Percentiles rank a stretch among this genome's conserved stretches.
Conservation (phyloP, 2,113 vertebrate species). For the Onychostoma macrolepis region DNA sequence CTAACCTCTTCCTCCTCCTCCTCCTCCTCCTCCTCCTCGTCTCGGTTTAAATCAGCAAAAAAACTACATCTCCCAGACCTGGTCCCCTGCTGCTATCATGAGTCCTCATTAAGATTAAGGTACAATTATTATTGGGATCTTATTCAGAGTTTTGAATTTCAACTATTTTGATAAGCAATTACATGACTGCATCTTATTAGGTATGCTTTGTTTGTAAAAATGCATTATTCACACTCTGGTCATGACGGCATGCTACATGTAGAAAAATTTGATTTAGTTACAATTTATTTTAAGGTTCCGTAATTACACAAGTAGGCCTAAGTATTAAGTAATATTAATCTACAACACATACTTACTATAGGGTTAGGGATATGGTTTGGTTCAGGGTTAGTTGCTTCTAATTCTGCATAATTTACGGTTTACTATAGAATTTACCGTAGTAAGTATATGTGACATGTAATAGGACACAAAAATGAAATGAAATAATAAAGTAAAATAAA, state of each 20-base stretch:
- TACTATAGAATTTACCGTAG: too few species aligned
- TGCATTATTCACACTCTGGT: background rate
- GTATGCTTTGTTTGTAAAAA: background rate
- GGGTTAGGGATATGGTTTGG: too few species aligned
- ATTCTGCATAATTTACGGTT: too few species aligned
- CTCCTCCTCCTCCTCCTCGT: background rate
- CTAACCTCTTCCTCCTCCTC: slow-evolving; percentile 23
- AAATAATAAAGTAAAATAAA: too few species aligned
- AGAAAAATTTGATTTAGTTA: background rate
- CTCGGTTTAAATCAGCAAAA: slow-evolving; percentile 33
- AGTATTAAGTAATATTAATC: background rate
- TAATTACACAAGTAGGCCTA: slow-evolving; percentile 8
- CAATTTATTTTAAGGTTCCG: background rate
- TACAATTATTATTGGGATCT: background rate
- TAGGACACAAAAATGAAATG: too few species aligned
- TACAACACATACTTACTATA: too few species aligned
- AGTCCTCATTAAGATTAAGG: background rate
- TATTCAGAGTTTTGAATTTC: background rate
- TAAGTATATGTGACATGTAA: too few species aligned
- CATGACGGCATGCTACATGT: background rate
- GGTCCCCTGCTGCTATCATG: background rate
- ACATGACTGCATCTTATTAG: background rate
- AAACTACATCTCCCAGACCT: slow-evolving; percentile 18
- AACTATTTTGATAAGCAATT: background rate
- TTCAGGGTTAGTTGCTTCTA: too few species aligned